These are phyloP conservation scores for Hyperoplus lanceolatus DNA, from an alignment of 2,797 vertebrate genomes.

Conservation along the genomic window DNA sequence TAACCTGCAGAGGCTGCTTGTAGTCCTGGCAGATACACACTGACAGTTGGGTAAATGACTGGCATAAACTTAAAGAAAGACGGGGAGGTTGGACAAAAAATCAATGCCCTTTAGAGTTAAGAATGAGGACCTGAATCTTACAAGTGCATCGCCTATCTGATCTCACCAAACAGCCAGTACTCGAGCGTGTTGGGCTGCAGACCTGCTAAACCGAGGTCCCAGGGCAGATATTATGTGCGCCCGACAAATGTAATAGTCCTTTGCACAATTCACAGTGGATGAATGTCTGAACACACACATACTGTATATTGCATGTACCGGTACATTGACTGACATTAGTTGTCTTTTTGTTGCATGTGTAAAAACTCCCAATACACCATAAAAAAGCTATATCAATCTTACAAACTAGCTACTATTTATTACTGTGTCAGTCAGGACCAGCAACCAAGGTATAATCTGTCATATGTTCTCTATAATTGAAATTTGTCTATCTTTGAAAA, in stretches of 20 bases:
- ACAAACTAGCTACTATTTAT: background rate
- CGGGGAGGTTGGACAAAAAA: constrained; percentile 12
- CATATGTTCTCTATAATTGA: constrained; percentile 3
- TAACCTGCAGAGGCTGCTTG: constrained; percentile 79
- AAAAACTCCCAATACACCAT: background rate
- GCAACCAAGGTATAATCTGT: background rate
- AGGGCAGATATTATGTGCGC: constrained; percentile 24
- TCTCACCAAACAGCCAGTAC: constrained; percentile 25
- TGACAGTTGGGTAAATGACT: constrained; percentile 76
- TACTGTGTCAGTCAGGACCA: background rate
- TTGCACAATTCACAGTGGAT: constrained; percentile 5
- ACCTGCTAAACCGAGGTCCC: background rate
- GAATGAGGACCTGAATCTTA: constrained; percentile 27
- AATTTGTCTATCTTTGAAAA: constrained; percentile 3
- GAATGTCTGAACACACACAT: constrained; percentile 7
- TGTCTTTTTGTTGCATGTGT: constrained; percentile 9
- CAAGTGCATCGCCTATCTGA: constrained; percentile 35
- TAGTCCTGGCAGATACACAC: constrained; percentile 72
- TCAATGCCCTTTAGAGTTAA: constrained; percentile 31
- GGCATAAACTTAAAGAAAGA: constrained; percentile 46
- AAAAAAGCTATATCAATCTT: background rate
- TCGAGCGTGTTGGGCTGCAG: constrained; percentile 12
- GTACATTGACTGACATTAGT: background rate
- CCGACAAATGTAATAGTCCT: constrained; percentile 18
- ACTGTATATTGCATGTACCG: too few species aligned